These are phyloP conservation scores for Nerophis lumbriciformis DNA, from an alignment of 2,113 vertebrate species.

Conservation along the genomic window DNA sequence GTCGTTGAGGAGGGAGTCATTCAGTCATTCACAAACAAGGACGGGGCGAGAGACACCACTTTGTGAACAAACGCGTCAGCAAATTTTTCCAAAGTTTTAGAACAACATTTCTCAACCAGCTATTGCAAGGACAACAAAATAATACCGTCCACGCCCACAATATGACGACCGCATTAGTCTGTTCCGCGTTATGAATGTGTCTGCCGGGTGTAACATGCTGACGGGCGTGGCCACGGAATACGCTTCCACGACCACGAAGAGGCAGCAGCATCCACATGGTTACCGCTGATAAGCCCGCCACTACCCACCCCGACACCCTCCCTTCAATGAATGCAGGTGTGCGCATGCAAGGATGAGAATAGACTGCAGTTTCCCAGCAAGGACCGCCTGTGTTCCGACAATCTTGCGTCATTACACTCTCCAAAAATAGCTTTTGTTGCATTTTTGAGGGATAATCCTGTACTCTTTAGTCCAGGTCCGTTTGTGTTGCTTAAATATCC, in stretches of 20 bases:
- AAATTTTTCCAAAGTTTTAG: too few species aligned
- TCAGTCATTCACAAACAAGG: too few species aligned
- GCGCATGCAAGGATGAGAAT: slow-evolving; percentile 27
- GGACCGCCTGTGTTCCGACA: background rate
- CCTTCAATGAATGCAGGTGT: slow-evolving; percentile 19
- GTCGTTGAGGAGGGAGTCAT: too few species aligned
- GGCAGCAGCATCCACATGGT: slow-evolving; percentile 52
- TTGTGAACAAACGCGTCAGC: too few species aligned
- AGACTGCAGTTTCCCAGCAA: background rate
- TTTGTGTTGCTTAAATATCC: too few species aligned
- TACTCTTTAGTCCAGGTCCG: too few species aligned
- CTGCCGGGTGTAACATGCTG: slow-evolving; percentile 34
- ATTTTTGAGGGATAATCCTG: too few species aligned
- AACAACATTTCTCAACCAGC: too few species aligned
- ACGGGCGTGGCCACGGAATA: slow-evolving; percentile 65
- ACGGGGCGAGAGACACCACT: too few species aligned
- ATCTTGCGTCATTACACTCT: too few species aligned
- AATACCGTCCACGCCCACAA: slow-evolving; percentile 21
- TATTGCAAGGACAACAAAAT: too few species aligned
- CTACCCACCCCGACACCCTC: background rate
- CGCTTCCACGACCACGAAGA: slow-evolving; percentile 37
- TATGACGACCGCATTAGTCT: background rate
- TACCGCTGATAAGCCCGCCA: slow-evolving; percentile 39
- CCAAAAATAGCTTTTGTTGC: too few species aligned
- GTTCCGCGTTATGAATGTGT: slow-evolving; percentile 11